These are phyloP conservation scores for Agrochola lychnidis DNA, from an alignment of 2,888 invertebrate genomes.

Conservation along the genomic window DNA sequence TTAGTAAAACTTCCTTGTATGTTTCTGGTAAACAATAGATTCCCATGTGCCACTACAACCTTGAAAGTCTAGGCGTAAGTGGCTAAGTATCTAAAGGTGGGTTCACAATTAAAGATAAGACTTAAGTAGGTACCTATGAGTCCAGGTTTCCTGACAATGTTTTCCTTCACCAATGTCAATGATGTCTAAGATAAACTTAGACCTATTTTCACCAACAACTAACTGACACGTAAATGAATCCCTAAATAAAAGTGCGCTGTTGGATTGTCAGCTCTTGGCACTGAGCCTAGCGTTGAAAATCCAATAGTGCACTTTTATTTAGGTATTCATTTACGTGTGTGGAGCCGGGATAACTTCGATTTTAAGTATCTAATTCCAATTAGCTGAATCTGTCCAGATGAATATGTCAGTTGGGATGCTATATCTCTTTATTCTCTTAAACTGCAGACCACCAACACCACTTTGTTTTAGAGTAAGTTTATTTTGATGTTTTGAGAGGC, in stretches of 20 bases:
- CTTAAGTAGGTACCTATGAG: neutral
- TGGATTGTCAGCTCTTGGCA: too few species aligned
- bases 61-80: neutral
- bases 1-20: neutral
- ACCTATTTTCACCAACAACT: too few species aligned
- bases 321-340: too few species aligned
- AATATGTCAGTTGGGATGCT: too few species aligned
- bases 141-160: too few species aligned
- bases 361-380: neutral
- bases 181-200: too few species aligned
- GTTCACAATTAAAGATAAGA: neutral
- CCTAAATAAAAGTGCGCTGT: too few species aligned
- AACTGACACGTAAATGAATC: too few species aligned
- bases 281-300: too few species aligned
- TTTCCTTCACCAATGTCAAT: too few species aligned
- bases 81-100: neutral
- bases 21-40: conserved; percentile 14
- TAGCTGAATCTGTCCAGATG: neutral
- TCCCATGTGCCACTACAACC: neutral
- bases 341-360: neutral
- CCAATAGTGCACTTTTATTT: too few species aligned
- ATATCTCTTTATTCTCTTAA: neutral
- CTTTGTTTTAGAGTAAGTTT: neutral
- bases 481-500: neutral
- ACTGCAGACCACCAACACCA: neutral